Conservation (phyloP, 2,888 invertebrate genomes). For the Cephonodes hylas region DNA sequence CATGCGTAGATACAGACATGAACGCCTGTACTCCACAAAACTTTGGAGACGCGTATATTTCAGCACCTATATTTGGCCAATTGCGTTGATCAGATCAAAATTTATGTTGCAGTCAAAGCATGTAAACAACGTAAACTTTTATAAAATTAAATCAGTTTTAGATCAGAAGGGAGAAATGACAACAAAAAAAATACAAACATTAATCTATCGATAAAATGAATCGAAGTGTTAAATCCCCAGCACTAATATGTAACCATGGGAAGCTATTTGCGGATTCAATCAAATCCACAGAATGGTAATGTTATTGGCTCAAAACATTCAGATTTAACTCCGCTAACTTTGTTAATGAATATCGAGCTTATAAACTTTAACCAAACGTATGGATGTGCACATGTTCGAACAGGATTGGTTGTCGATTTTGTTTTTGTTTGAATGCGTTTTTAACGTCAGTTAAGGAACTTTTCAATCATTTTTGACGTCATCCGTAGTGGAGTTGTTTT, state of each 20-base stretch:
- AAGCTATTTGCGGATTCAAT: conserved; percentile 78
- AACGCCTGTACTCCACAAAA: no score
- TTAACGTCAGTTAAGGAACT: no score
- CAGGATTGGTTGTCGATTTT: not conserved
- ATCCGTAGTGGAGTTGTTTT: no score
- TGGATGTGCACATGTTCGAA: not conserved
- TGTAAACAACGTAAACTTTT: no score
- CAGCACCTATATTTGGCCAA: no score
- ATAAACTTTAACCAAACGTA: not conserved
- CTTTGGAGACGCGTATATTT: no score
- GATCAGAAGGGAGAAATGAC: no score
- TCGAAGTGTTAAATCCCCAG: conserved; percentile 29
- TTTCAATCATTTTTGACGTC: no score
- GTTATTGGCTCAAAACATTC: conserved; percentile 55
- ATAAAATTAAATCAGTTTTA: no score
- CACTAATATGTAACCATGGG: conserved; percentile 59
- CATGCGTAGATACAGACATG: no score
- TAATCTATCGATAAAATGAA: conserved; percentile 31
- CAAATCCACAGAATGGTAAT: conserved; percentile 71
- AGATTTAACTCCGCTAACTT: conserved; percentile 31
- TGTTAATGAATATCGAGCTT: conserved; percentile 32
- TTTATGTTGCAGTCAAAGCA: no score
- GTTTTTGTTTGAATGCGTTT: not conserved
- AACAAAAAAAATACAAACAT: not conserved
- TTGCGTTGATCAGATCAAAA: no score